These are phyloP conservation scores for Aradus depressus DNA, from an alignment of 2,888 invertebrate genomes.

Conservation along the genomic window DNA sequence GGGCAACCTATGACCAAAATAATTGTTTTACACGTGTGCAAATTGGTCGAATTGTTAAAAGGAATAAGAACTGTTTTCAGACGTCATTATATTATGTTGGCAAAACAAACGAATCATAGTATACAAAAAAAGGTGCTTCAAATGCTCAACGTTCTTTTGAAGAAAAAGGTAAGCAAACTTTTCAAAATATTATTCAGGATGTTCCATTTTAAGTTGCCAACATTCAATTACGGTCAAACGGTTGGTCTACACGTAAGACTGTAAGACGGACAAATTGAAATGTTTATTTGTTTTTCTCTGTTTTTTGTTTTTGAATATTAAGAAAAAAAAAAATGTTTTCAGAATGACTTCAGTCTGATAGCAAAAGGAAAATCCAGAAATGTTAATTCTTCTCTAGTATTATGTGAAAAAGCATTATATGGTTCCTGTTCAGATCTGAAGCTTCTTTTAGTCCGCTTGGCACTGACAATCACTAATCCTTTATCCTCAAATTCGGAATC, in stretches of 20 bases:
- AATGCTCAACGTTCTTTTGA: conserved; percentile 52
- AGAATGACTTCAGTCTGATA: no score
- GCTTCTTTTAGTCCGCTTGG: conserved; percentile 52
- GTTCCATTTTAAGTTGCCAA: background rate
- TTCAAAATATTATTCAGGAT: background rate
- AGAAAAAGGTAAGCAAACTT: conserved; percentile 47
- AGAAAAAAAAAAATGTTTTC: no score
- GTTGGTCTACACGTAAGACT: conserved; percentile 4
- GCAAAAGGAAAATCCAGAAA: conserved; percentile 55
- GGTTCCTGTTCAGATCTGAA: conserved; percentile 45
- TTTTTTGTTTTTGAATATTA: conserved; percentile 11
- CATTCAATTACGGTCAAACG: background rate
- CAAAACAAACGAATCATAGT: conserved; percentile 62
- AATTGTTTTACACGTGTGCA: conserved; percentile 62
- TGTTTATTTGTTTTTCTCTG: conserved; percentile 5
- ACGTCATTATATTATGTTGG: conserved; percentile 55
- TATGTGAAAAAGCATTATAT: conserved; percentile 56
- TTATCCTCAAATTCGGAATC: conserved; percentile 51
- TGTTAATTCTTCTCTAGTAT: conserved; percentile 60
- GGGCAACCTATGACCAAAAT: conserved; percentile 67
- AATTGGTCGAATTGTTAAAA: conserved; percentile 70
- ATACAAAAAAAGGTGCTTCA: conserved; percentile 70
- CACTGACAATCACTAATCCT: conserved; percentile 53
- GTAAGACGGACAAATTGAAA: conserved; percentile 14
- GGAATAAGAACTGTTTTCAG: conserved; percentile 59